Base-by-base conservation (phyloP, 2,888 invertebrate species). In the Mythimna lalbum region DNA sequence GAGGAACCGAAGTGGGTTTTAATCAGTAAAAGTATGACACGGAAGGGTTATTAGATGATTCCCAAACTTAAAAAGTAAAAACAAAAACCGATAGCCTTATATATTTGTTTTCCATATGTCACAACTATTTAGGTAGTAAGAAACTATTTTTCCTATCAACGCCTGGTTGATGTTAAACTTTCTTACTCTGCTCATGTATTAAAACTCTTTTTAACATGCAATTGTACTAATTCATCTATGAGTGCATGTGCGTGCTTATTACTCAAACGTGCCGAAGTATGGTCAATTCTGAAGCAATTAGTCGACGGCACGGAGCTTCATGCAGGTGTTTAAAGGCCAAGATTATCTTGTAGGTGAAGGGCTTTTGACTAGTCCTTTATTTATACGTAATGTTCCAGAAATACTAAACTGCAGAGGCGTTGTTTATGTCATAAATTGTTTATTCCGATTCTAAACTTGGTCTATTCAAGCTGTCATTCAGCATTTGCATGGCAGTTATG, bases 301-400 rank as follows among this genome's bases (percentile, higher is more conserved):
- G 39, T 39, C 52, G 6, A 59, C 39, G 17, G 49, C 69, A 52
- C 56, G 69, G 50, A 76, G 27, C 36, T 56, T 57, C 12, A 17
- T 14, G 72, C 73, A 59, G 67, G 21, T 76, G 61, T 69, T 74
- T 69, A 76, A 61, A 74, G 78, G 50, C 57, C 67, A 57, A 57
- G 36, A 67, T 75, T 75, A 73, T 75, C 33, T 47, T 75, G 19
- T 65, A 72, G 57, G 65, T 50, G 65, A 65, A 64, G 72, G 50
- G 27, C 66, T 74, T 72, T 50, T 33, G 33, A 47, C n/a, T 47
- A 10, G 50, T 17, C 9, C 57, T 72, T 43, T 50, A 47, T 50
- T 57, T 36, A 57, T 57, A 10, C 19, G 5, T 55, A 31, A 47
- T 27, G 19, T 12, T 49, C 31, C 19, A 27, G 12, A 12, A 21